Evolutionary conservation across 2,113 vertebrate genomes (phyloP).

Genomic region (Lophochroa leadbeateri): DNA sequence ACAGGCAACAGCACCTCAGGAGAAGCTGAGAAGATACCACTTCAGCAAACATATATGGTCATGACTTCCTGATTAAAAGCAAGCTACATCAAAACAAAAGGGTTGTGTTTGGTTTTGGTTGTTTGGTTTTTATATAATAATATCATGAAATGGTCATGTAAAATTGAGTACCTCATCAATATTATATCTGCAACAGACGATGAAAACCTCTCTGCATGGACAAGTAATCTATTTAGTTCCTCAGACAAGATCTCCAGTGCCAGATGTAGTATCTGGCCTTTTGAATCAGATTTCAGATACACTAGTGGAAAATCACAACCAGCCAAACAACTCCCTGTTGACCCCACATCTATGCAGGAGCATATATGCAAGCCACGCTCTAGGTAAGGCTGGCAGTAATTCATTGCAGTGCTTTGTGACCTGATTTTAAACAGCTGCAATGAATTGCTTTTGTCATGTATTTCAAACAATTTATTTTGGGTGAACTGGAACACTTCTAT

Average conservation of each 20-base stretch:
- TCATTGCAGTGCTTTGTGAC: not conserved
- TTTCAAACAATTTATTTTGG: not conserved
- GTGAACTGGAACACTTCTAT: not conserved
- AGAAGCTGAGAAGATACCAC: not conserved
- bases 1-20: not conserved
- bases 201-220: not conserved
- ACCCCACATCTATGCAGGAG: fast-evolving
- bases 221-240: not conserved
- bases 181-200: not conserved
- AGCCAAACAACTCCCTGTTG: not conserved
- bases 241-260: not conserved
- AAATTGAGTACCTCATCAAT: not conserved
- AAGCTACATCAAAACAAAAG: not conserved
- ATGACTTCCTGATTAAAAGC: not conserved
- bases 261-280: not conserved
- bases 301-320: not conserved
- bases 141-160: not conserved
- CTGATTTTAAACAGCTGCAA: not conserved
- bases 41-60: not conserved
- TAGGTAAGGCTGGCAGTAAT: not conserved
- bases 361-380: fast-evolving
- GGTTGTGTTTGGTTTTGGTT: not conserved
- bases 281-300: not conserved
- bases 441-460: not conserved
- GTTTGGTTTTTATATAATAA: not conserved